These are phyloP conservation scores for Campylomormyrus numenius DNA, from an alignment of 2,113 vertebrate species.

Conservation along the genomic window DNA sequence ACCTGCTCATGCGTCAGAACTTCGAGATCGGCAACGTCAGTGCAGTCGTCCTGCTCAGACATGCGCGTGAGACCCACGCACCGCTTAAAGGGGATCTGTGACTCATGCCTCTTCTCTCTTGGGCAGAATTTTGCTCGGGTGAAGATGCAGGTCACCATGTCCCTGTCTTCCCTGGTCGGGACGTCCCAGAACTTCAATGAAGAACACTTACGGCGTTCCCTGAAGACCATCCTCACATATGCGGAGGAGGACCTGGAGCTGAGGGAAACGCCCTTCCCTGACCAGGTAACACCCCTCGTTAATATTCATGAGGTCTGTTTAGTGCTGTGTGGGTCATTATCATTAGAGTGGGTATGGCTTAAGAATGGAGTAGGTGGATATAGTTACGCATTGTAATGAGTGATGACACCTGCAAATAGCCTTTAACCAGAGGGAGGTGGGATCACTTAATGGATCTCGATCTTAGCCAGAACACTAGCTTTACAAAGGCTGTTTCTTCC, in stretches of 20 bases:
- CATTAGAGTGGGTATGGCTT: neutral
- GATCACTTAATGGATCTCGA: neutral
- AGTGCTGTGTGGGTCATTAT: neutral
- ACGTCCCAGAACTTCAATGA: slow-evolving; percentile 79
- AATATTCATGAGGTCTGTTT: neutral
- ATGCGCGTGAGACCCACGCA: neutral
- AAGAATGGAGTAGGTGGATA: neutral
- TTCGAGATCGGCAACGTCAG: slow-evolving; percentile 87
- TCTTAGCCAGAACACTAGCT: neutral
- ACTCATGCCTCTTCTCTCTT: neutral
- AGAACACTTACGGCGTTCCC: slow-evolving; percentile 76
- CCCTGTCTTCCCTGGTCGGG: slow-evolving; percentile 81
- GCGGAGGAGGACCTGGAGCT: slow-evolving; percentile 80
- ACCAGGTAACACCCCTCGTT: slow-evolving; percentile 61
- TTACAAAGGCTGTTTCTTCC: neutral
- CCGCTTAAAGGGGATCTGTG: neutral
- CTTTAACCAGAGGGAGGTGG: neutral
- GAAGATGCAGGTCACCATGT: slow-evolving; percentile 95
- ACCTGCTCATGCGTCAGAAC: slow-evolving; percentile 90
- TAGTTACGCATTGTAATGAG: neutral
- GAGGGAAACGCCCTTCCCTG: slow-evolving; percentile 74
- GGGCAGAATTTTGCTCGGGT: slow-evolving; percentile 84
- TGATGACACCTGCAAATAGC: neutral
- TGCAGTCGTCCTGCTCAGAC: neutral
- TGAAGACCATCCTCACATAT: slow-evolving; percentile 85